These are phyloP conservation scores for Agriopis aurantiaria DNA, from an alignment of 2,888 invertebrate genomes.

Conservation along the genomic window DNA sequence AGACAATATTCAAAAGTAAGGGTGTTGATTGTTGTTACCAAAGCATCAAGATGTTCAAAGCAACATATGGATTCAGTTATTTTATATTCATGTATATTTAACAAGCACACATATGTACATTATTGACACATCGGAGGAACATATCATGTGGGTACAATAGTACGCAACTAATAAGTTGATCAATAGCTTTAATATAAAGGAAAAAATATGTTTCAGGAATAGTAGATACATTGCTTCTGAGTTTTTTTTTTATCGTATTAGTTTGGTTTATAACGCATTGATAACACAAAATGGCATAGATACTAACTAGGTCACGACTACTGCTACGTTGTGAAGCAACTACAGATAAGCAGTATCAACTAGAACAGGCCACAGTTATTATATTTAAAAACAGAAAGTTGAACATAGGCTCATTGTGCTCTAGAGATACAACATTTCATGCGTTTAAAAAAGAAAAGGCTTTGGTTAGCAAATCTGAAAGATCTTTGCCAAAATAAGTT, in stretches of 20 bases:
- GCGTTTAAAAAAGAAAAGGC: not conserved
- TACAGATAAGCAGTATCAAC: conserved; percentile 26
- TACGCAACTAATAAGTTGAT: not conserved
- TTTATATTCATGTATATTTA: conserved; percentile 17
- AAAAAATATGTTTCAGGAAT: not conserved
- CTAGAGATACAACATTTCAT: not conserved
- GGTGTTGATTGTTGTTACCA: conserved; percentile 25
- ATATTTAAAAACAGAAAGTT: conserved; percentile 8
- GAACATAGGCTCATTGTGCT: conserved; percentile 3
- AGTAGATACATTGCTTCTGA: conserved; percentile 11
- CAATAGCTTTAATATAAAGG: not conserved
- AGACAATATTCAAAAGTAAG: conserved; percentile 26
- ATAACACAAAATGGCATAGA: conserved; percentile 28
- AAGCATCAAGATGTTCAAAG: conserved; percentile 25
- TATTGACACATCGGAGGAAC: conserved; percentile 6
- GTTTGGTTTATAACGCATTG: conserved; percentile 6
- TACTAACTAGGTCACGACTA: conserved; percentile 27
- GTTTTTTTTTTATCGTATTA: conserved; percentile 12
- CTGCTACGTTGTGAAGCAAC: conserved; percentile 24
- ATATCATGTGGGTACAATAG: not conserved
- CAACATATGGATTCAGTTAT: conserved; percentile 23
- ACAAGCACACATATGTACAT: conserved; percentile 17
- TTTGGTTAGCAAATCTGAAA: not conserved
- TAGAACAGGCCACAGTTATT: conserved; percentile 5
- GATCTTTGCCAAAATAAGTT: not conserved